Evolutionary conservation across 2,888 invertebrate genomes (phyloP).

Genomic region (Vannuccia rotundouncinata): DNA sequence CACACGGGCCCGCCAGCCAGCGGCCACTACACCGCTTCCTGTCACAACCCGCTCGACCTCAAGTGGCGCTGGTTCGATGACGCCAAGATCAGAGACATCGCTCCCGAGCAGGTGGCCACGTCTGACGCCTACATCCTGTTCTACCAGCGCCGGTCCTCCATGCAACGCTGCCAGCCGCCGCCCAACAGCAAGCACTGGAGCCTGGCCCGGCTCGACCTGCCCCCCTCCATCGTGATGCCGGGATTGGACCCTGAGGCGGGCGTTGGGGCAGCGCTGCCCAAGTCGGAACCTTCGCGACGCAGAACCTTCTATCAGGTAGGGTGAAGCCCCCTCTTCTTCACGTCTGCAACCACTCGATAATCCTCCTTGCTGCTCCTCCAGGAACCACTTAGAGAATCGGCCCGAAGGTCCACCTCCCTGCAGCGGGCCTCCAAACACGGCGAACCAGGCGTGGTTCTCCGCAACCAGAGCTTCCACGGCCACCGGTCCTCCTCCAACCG

Average conservation of each 20-base stretch:
- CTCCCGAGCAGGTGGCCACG: neutral
- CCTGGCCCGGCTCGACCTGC: neutral
- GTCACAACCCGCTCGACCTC: neutral
- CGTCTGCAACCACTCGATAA: neutral
- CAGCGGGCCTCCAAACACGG: too few species aligned
- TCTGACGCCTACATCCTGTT: slow-evolving; percentile 33
- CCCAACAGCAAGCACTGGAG: neutral
- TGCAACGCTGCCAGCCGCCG: neutral
- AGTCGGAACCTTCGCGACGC: too few species aligned
- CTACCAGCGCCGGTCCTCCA: slow-evolving; percentile 27
- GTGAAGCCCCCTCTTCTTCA: neutral
- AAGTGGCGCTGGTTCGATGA: neutral
- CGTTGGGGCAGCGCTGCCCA: neutral
- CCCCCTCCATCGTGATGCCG: neutral
- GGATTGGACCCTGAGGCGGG: neutral
- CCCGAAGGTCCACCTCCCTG: too few species aligned
- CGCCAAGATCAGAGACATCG: neutral
- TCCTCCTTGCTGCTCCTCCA: neutral
- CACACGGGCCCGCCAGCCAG: neutral
- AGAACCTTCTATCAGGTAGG: too few species aligned
- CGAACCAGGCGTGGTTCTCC: too few species aligned
- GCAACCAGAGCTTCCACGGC: too few species aligned
- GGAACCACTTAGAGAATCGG: too few species aligned
- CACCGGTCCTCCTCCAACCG: neutral
- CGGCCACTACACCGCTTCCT: slow-evolving; percentile 4